phyloP scores from a whole-genome alignment of 2,797 vertebrate species.

The Numenius phaeopus region DNA sequence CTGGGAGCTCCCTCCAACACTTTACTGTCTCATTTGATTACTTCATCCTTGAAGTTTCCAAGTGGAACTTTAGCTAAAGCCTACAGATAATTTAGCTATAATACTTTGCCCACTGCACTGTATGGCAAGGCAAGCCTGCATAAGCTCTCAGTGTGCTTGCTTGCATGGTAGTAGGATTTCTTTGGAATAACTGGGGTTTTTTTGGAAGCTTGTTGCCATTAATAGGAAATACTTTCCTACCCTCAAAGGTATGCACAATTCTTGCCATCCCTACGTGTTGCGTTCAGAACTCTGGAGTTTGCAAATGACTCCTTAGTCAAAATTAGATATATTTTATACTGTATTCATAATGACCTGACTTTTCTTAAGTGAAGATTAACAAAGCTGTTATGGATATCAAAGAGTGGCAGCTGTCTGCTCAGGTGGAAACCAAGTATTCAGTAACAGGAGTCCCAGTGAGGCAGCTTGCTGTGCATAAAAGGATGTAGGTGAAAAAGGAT shows the following conservation, averaged over 20 bases:
- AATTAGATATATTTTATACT: not conserved
- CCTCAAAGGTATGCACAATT: not conserved
- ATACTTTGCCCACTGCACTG: not conserved
- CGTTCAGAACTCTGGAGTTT: not conserved
- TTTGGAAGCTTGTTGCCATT: not conserved
- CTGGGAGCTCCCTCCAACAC: not conserved
- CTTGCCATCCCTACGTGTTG: not conserved
- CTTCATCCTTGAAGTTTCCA: not conserved
- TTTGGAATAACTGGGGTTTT: not conserved
- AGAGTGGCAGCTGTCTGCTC: not conserved
- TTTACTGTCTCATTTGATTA: not conserved
- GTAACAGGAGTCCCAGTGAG: not conserved
- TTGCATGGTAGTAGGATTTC: not conserved
- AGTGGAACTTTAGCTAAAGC: not conserved
- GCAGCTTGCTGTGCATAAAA: not conserved
- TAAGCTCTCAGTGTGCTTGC: not conserved
- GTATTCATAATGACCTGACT: not conserved
- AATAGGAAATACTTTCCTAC: not conserved
- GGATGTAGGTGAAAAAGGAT: not conserved
- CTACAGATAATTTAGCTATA: not conserved
- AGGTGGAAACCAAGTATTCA: not conserved
- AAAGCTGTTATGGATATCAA: not conserved
- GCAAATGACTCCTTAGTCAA: not conserved
- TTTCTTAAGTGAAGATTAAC: not conserved
- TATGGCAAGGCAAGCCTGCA: not conserved